Percentiles rank a stretch among this genome's conserved stretches.
phyloP scores from a whole-genome alignment of 2,888 invertebrate species.

The Cinara cedri region DNA sequence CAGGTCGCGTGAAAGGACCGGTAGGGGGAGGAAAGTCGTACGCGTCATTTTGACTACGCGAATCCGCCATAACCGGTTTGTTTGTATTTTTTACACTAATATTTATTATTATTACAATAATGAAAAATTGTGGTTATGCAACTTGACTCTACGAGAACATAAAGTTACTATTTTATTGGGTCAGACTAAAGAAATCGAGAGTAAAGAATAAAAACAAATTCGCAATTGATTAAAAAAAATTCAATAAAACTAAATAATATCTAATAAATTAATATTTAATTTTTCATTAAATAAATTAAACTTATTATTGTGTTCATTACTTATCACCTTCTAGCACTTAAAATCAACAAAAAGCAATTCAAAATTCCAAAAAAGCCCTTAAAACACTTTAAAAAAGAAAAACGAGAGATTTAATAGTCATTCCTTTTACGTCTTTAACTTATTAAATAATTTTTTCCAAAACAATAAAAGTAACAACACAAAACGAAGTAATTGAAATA shows the following conservation, averaged over 20 bases:
- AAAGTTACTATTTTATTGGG: conserved; percentile 3
- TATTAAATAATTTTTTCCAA: too few relatives aligned
- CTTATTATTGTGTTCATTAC: too few relatives aligned
- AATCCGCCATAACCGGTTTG: conserved; percentile 45
- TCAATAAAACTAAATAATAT: background rate
- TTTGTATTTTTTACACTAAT: conserved; percentile 40
- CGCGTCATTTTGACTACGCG: conserved; percentile 41
- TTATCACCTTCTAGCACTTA: too few relatives aligned
- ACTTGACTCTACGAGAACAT: conserved; percentile 10
- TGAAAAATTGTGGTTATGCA: conserved; percentile 39
- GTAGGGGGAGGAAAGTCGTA: conserved; percentile 16
- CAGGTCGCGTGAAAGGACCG: conserved; percentile 16
- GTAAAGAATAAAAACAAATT: conserved; percentile 11
- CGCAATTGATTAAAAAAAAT: background rate
- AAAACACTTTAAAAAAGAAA: too few relatives aligned
- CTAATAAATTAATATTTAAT: too few relatives aligned
- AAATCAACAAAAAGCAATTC: too few relatives aligned
- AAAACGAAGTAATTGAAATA: too few relatives aligned
- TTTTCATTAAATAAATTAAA: too few relatives aligned
- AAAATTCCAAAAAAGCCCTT: too few relatives aligned
- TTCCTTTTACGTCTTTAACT: too few relatives aligned
- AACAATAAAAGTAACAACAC: too few relatives aligned
- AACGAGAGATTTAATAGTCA: too few relatives aligned
- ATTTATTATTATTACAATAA: conserved; percentile 28
- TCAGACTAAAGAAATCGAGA: conserved; percentile 32